Evolutionary conservation across 2,797 vertebrate species (phyloP).

Genomic region (Melanotaenia boesemani): DNA sequence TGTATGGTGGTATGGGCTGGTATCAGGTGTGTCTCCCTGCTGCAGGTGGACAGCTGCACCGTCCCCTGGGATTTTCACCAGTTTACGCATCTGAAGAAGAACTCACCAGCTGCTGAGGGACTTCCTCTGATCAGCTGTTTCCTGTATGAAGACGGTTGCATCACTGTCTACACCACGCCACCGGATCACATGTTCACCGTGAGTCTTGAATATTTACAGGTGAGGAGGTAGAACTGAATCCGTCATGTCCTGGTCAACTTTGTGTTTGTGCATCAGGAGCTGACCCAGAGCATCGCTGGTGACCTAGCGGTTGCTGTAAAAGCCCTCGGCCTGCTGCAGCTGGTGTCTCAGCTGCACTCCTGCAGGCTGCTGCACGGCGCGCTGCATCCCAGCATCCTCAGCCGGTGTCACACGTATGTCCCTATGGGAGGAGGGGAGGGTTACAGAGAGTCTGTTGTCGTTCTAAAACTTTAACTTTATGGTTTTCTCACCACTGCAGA

Average conservation of each 20-base stretch:
- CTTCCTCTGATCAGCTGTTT: slow-evolving; percentile 59
- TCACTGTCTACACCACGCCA: slow-evolving; percentile 57
- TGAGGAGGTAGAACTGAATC: too few species aligned
- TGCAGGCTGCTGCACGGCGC: slow-evolving; percentile 67
- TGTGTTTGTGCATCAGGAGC: not conserved
- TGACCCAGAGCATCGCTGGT: not conserved
- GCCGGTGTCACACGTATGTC: slow-evolving; percentile 58
- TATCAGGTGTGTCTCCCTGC: not conserved
- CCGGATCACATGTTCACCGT: slow-evolving; percentile 29
- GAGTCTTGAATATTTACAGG: slow-evolving; percentile 5
- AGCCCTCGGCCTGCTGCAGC: slow-evolving; percentile 51
- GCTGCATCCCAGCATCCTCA: slow-evolving; percentile 53
- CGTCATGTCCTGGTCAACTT: not conserved
- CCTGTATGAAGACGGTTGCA: slow-evolving; percentile 68
- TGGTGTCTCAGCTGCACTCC: slow-evolving; percentile 68
- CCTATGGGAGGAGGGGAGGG: too few species aligned
- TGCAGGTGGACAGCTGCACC: slow-evolving; percentile 60
- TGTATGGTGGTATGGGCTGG: too few species aligned
- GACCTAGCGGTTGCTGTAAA: rapidly evolving
- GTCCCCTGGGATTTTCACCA: slow-evolving; percentile 74
- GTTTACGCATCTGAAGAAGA: slow-evolving; percentile 45
- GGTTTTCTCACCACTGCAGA: slow-evolving; percentile 7
- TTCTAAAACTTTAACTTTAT: not conserved
- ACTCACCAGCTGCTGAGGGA: not conserved
- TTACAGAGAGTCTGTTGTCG: too few species aligned